Evolutionary conservation across 2,797 vertebrate species (phyloP).

Genomic region (Phataginus tetradactyla): DNA sequence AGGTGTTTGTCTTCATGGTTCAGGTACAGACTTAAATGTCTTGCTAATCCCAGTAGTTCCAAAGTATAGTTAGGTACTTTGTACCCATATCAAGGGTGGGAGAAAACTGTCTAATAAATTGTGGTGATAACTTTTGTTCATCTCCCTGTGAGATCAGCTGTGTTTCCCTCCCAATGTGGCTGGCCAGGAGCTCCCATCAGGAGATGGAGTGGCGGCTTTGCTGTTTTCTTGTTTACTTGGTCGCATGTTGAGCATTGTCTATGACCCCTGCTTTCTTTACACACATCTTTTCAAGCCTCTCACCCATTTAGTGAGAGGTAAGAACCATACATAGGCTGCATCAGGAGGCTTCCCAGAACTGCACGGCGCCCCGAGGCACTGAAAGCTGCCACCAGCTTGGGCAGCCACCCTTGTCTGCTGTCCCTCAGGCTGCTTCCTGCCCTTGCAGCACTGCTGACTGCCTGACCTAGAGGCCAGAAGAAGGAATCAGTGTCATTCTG

Average conservation of each 20-base stretch:
- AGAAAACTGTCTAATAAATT: background rate
- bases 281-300: slow-evolving; percentile 27
- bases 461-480: background rate
- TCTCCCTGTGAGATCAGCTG: background rate
- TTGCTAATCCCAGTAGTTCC: background rate
- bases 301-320: background rate
- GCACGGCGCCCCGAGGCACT: background rate
- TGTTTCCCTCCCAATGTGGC: background rate
- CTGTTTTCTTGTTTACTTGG: slow-evolving; percentile 27
- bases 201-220: background rate
- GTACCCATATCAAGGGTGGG: background rate
- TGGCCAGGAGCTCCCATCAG: background rate
- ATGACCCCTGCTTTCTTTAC: background rate
- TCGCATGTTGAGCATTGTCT: background rate
- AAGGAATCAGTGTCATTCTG: background rate
- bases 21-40: background rate
- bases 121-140: background rate
- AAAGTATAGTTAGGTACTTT: background rate
- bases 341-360: background rate
- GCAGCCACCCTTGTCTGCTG: background rate
- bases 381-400: background rate
- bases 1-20: slow-evolving; percentile 21
- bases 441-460: background rate
- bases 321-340: background rate
- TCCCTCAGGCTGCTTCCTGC: background rate